Evolutionary conservation across 2,797 vertebrate species (phyloP), one percentile per base, ranked within the genome.

Genomic region (Falco biarmicus): DNA sequence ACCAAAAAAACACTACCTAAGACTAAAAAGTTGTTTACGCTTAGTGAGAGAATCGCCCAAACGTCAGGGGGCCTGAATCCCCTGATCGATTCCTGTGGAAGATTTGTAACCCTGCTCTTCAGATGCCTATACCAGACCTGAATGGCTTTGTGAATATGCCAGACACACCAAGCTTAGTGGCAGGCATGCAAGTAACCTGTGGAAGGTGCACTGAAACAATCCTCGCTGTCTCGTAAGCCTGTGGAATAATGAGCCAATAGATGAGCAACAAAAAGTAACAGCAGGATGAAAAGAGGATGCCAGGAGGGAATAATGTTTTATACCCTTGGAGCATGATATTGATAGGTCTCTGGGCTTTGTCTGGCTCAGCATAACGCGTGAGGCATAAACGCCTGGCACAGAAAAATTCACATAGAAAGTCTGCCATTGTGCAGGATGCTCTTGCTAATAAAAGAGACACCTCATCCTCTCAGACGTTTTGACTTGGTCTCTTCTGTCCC

Each of bases 261-360:
- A 41, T 13, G 45, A 75, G 53, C 57, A 91, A 77, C 28, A 80
- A 66, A 74, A 77, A 85, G 26, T 43, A 82, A 82, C 20, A 66
- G 51, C 29, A 47, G 77, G 45, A 57, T 8, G 13, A 94, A 80
- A 80, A 92, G 87, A 92, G 37, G 50, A n/a, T 86, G 65, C 37
- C 65, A 73, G 37, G 54, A 76, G 21, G 37, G 41, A 81, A 60
- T 54, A 66, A 61, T 34, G 39, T 53, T 87, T 92, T 80, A 54
- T 47, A 78, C 12, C 6, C 25, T 54, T 63, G 57, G 19, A 85
- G 53, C 45, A 54, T 4, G 7, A 61, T 34, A 59, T 11, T 9
- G 56, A 81, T 56, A 85, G 0, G 1, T 22, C 31, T 79, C 66
- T 48, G 47, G 66, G 34, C 48, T 77, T 51, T 32, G 39, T 48